Base-by-base conservation (phyloP, 2,888 invertebrate genomes). In the Meliscaeva auricollis region DNA sequence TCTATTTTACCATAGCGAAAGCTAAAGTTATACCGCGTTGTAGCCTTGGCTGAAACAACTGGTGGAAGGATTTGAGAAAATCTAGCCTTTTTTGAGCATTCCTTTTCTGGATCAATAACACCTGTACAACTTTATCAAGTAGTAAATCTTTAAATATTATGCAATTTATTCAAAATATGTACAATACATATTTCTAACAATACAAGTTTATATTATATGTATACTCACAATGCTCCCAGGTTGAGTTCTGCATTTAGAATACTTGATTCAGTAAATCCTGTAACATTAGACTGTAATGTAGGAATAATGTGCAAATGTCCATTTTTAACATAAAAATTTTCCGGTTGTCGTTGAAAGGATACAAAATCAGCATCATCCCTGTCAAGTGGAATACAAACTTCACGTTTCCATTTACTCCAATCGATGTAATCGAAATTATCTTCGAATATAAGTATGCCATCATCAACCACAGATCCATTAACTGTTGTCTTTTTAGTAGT, bases 341-440 rank as follows among this genome's bases (percentile, higher is more conserved):
- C 35, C n/a, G n/a, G n/a, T 38, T 11, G 3, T 9, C 7, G 8
- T 93, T 93, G 50, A 89, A 91, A 38, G 8, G 35, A 38, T 9
- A 38, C 35, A 38, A 38, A 38, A 9, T 38, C 35, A 38, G 5
- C 35, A 88, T 93, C 92, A 22, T 90, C 92, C 64, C 90, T 90
- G 60, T 92, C 92, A 5, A 91, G 90, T 7, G 94, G 94, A 41
- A 94, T 92, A 64, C 93, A 94, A 82, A 94, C 93, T 85, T 95
- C 94, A 3, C 93, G 91, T 56, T 91, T 91, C 95, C 95, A 38
- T 38, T 58, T 38, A 26, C 20, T 11, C 58, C 8, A 9, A 11
- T 38, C 35, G 9, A 5, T 1, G 58, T 0, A 5, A 20, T 17
- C 17, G 38, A 20, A 58, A 58, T 38, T 38, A 11, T 38, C 35